Evolutionary conservation across 2,113 vertebrate genomes (phyloP).

Genomic region (Odontophorus gujanensis): DNA sequence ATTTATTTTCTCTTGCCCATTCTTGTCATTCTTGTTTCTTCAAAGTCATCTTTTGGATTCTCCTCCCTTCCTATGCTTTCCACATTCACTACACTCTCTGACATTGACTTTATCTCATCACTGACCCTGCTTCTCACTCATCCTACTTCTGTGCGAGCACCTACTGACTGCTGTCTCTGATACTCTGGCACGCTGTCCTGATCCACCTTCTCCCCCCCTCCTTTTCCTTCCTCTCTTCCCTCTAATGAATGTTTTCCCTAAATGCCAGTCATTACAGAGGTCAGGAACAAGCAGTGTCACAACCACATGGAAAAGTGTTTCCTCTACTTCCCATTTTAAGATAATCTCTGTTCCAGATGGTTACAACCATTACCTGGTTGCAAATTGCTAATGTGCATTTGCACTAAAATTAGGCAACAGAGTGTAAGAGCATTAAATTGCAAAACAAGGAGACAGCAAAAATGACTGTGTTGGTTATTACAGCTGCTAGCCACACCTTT

Average conservation of each 20-base stretch:
- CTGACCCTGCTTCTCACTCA: background rate
- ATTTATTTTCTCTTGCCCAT: background rate
- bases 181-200: background rate
- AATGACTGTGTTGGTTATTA: slow-evolving; percentile 20
- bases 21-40: background rate
- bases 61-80: background rate
- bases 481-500: slow-evolving; percentile 47
- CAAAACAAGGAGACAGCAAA: slow-evolving; percentile 18
- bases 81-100: background rate
- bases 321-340: slow-evolving; percentile 29
- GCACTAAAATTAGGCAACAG: slow-evolving; percentile 41
- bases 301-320: slow-evolving; percentile 15
- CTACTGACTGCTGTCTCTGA: background rate
- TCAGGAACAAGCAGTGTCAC: slow-evolving; percentile 10
- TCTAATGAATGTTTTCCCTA: slow-evolving; percentile 12
- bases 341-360: background rate
- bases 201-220: slow-evolving; percentile 1
- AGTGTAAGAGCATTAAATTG: slow-evolving; percentile 15
- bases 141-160: background rate
- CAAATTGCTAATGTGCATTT: background rate
- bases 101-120: background rate
- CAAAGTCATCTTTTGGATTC: background rate
- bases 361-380: background rate
- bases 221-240: slow-evolving; percentile 43
- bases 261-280: slow-evolving; percentile 36